Base-by-base conservation (phyloP, 1,140 invertebrate species). In the Dreissena polymorpha region DNA sequence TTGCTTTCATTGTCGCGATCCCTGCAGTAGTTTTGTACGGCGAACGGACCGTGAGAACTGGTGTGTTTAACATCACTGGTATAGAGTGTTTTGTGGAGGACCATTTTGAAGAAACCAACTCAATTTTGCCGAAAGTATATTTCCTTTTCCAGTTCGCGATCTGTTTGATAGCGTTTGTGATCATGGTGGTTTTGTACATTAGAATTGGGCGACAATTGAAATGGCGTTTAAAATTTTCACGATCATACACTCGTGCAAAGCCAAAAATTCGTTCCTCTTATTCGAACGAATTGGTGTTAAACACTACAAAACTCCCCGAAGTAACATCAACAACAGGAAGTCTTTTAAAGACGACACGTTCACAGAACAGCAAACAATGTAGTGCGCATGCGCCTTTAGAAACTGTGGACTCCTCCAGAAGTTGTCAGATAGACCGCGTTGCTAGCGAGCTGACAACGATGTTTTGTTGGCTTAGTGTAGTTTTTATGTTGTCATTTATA, bases 401-500 rank as follows among this genome's bases (percentile, higher is more conserved):
- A 23, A 60, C 16, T 18, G 57, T 23, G 21, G 57, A 18, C 16
- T 60, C 57, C 57, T n/a, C 16, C 57, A 23, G 16, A 18, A 23
- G 16, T 60, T n/a, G 57, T 23, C 57, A 23, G 16, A 23, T 60
- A 60, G 21, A 60, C 21, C 16, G 57, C 16, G 57, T 23, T 23
- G 57, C 78, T 0, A 63, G 50, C 13, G 69, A 73, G 23, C 64
- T 83, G 12, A 88, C 87, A 2, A 70, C 69, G 18, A 89, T 89
- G 87, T 70, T 89, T 49, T 86, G 83, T 64, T 74, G 83, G 3
- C 84, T 89, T 21, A 89, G 82, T 0, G 69, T 85, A 10, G 85
- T 88, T 5, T 89, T 85, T 80, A 69, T 89, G 23, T 27, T 89
- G 14, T 79, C 87, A 12, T 89, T 87, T 67, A 27, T 89, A 21